Base-by-base conservation (phyloP, 2,797 vertebrate species). In the Neosilurus hyrtlii region DNA sequence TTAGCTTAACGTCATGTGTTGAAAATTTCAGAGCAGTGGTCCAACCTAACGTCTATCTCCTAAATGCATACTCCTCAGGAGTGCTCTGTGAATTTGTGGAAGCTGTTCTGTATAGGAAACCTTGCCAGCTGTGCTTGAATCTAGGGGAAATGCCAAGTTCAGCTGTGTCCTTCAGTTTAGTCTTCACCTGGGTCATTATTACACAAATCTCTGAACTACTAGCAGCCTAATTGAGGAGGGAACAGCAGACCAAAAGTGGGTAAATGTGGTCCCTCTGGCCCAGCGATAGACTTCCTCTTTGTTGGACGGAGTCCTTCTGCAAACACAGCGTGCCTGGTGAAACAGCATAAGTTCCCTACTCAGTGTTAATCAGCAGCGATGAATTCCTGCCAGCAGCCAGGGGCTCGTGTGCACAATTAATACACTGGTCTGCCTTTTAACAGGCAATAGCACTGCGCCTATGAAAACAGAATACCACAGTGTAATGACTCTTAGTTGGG, bases 281-380 rank as follows among this genome's bases (percentile, higher is more conserved):
- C 90, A 82, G 86, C 86, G 88, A 92, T 90, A 92, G 92, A 94
- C 92, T 94, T 94, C 93, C 92, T 93, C 92, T 91, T 90, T 90
- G 92, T 92, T 94, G 93, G 93, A 94, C 89, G 89, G 89, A 59
- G 82, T 91, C 89, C 86, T 90, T 94, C 88, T 94, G 89, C 89
- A 95, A 93, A 94, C 93, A 94, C 89, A 79, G 89, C 88, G 91
- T 93, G 95, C 94, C 95, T 95, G 94, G 93, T 93, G 95, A 93
- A 95, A 94, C 94, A 95, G 90, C 90, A 87, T 92, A 89, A 77
- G 86, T 88, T 93, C 90, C 92, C 93, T 90, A 86, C 90, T 85
- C 85, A 80, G 89, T 89, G 91, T 93, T 95, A 95, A 95, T 95
- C 93, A 95, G 92, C 88, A 82, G 90, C 90, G 84, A 89, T 82